Evolutionary conservation across 2,888 invertebrate genomes (phyloP), one percentile per base, ranked within the genome.

Genomic region (Lasioglossum calceatum): DNA sequence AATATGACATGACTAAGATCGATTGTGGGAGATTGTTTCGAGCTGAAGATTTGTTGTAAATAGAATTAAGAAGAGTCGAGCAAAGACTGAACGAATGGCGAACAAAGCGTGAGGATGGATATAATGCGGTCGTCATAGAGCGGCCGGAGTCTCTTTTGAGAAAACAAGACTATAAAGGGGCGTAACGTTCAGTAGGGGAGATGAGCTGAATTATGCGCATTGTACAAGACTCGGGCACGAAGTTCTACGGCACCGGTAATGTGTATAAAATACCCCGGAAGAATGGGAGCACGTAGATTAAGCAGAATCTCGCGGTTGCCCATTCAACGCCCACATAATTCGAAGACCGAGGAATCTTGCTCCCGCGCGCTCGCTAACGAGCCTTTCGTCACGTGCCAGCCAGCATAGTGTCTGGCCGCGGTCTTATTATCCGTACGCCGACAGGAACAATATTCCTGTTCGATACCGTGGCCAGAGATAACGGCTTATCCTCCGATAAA

Each of bases 401-500:
- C 70, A 23, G 23, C 23, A 4, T 19, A 70, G 12, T 12, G 23
- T 70, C 39, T 70, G 12, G 36, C n/a, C 23, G 70, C 23, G 23
- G 44, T 61, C 61, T 72, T 58, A 32, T 79, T 47, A 27, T 75
- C 44, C 36, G 61, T 36, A 16, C 23, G 23, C 47, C 8, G 32
- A 10, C 27, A 23, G 8, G 42, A 50, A 81, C 73, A 64, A 70
- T 23, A 23, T 73, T 78, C 64, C 64, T 77, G 76, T 44, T 70
- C 77, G 84, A 86, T 86, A 84, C 58, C 75, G 50, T 64, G 73
- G 47, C 58, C 79, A 54, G 42, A 70, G 81, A 89, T 90, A 82
- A 82, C 70, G 61, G 82, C 75, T 84, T 82, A 88, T 90, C 82
- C 87, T 39, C 54, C 82, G 79, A 90, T 90, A 85, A 86, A 86